Evolutionary conservation across 2,888 invertebrate species (phyloP), one percentile per base, ranked within the genome.

Genomic region (Aproaerema taeniolella): DNA sequence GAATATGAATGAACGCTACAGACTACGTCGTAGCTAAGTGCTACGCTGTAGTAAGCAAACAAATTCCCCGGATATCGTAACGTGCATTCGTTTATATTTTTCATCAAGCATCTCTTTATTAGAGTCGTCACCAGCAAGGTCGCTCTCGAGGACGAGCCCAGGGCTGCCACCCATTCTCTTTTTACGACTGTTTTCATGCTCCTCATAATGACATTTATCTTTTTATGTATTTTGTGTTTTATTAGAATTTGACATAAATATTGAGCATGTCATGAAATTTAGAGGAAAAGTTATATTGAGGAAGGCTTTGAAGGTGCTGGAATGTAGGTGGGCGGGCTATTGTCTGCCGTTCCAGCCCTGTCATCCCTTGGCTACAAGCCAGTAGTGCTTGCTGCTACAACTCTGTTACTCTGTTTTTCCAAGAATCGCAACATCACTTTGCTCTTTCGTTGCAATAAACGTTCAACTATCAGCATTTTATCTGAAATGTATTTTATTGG

Each of bases 361-460:
- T 49, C 50, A 49, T 46, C 46, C 31, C 30, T 53, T 76, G 76
- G 76, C 73, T 11, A 11, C 12, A 7, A 30, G 69, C 75, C 76
- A 77, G 50, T 42, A 42, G 44, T 58, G 60, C 54, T 53, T 62
- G 59, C 53, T 63, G 43, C 42, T 47, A 50, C 53, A 25, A 58
- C 61, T 57, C 55, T 57, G 57, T 63, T 55, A 58, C 58, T 57
- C 43, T 58, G 54, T 61, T 66, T 55, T 58, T 57, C 52, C 57
- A 54, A 39, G 41, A 42, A 48, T 44, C 45, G 47, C 52, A 58
- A 60, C 55, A 61, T 53, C 58, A 55, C 54, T 63, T 53, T 43
- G 48, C 50, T 68, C 52, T 53, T 47, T 11, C 4, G 11, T 11
- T 17, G 30, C 36, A 26, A 41, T 41, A 31, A 36, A 31, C 25